Evolutionary conservation across 2,888 invertebrate genomes (phyloP).

Genomic region (Rhamphomyia laevipes): DNA sequence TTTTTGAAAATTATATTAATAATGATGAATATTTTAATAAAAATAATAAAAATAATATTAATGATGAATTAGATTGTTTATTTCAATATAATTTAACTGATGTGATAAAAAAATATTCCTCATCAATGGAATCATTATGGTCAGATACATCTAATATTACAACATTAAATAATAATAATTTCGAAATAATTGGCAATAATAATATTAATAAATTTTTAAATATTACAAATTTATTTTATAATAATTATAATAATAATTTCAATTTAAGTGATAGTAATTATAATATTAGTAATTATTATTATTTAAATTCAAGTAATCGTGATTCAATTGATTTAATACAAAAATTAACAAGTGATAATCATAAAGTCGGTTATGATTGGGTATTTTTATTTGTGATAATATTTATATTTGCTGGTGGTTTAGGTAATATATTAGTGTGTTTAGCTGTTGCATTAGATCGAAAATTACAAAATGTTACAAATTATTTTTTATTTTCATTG

Average conservation of each 20-base stretch:
- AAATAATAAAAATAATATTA: neutral
- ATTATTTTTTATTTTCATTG: constrained; percentile 86
- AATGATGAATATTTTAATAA: neutral
- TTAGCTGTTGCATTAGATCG: constrained; percentile 84
- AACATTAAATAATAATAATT: neutral
- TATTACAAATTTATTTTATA: too few relatives aligned
- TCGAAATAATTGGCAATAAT: neutral
- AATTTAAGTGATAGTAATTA: neutral
- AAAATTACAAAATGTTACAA: constrained; percentile 86
- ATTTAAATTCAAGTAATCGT: neutral
- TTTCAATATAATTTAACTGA: neutral
- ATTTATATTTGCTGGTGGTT: constrained; percentile 76
- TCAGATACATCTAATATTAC: too few relatives aligned
- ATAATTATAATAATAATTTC: too few relatives aligned
- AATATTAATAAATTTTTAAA: neutral
- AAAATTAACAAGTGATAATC: neutral
- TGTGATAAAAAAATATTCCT: neutral
- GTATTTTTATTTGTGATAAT: constrained; percentile 71
- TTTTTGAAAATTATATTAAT: constrained; percentile 11
- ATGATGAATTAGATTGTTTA: neutral
- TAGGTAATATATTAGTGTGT: constrained; percentile 89
- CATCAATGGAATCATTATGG: too few relatives aligned
- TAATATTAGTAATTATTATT: neutral
- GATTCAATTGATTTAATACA: neutral
- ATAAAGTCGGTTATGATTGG: constrained; percentile 51